phyloP scores from a whole-genome alignment of 2,797 vertebrate species.

The Urosaurus nigricauda region DNA sequence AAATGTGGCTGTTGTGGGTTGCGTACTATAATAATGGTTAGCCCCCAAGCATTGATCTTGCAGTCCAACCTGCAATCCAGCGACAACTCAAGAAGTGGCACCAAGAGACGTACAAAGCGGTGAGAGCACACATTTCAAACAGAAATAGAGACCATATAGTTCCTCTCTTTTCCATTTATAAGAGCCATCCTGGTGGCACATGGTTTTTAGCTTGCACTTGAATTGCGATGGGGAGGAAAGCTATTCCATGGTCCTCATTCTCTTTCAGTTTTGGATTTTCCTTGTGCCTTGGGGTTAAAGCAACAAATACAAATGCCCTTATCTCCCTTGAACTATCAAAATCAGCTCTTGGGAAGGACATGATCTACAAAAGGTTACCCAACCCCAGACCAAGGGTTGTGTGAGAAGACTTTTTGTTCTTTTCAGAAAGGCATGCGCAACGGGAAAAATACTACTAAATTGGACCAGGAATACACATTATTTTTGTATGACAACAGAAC shows the following conservation, averaged over 20 bases:
- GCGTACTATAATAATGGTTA: neutral
- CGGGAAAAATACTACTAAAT: neutral
- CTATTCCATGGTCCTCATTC: neutral
- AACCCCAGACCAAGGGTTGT: neutral
- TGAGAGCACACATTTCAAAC: constrained; percentile 14
- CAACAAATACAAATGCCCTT: neutral
- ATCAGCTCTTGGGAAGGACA: neutral
- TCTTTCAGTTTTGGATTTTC: neutral
- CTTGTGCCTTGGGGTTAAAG: neutral
- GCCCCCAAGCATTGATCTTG: fast-evolving
- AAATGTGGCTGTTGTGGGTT: neutral
- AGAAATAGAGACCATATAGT: neutral
- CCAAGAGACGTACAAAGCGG: neutral
- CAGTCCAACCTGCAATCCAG: neutral
- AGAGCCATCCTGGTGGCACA: neutral
- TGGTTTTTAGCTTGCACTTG: neutral
- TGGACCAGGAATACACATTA: neutral
- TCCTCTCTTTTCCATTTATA: neutral
- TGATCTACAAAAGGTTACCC: neutral
- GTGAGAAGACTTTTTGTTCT: neutral
- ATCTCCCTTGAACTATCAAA: neutral
- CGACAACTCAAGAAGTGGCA: neutral
- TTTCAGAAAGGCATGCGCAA: too few relatives aligned
- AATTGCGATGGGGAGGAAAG: too few relatives aligned
- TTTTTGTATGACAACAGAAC: neutral